Base-by-base conservation (phyloP, 2,797 vertebrate species). In the Columba guinea region DNA sequence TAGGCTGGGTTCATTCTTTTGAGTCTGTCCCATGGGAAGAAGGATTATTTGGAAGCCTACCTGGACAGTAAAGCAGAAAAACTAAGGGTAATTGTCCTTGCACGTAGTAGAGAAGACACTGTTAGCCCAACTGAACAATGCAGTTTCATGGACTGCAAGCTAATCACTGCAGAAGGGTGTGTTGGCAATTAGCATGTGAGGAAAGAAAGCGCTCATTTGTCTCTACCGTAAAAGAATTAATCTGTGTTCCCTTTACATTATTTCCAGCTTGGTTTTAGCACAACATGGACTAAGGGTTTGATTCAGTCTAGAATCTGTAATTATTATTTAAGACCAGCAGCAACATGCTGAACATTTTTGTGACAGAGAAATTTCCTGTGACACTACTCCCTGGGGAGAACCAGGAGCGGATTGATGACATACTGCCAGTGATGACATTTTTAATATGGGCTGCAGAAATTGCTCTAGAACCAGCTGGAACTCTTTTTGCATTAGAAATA, bases 21-120 rank as follows among this genome's bases (percentile, higher is more conserved):
- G 28, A 78, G n/a, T 32, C 44, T 79, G 35, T 69, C 46, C 48
- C 58, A 78, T 91, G 17, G 83, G 68, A 92, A 83, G 53, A 85
- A 87, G 37, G 49, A 87, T 87, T 94, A 85, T 51, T 92, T 87
- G 68, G 39, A 91, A 92, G 79, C 18, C 75, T 89, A 91, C 6
- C 4, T 53, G 49, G 21, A 64, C 34, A 87, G 37, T 6, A 49
- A 34, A 75, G 41, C 32, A 44, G n/a, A 70, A 83, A 89, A 94
- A 35, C 85, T 80, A 93, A 81, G 79, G 68, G 86, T 73, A 85
- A 51, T 24, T 70, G 53, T 56, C 71, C 82, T 60, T 92, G 26
- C 18, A n/a, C 30, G n/a, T 74, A 41, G 56, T 68, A 93, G 58
- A 91, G 82, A 91, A 88, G 82, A 95, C 65, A 75, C 32, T 1